Conservation (phyloP, 2,113 vertebrate genomes). For the Lagopus leucura region DNA sequence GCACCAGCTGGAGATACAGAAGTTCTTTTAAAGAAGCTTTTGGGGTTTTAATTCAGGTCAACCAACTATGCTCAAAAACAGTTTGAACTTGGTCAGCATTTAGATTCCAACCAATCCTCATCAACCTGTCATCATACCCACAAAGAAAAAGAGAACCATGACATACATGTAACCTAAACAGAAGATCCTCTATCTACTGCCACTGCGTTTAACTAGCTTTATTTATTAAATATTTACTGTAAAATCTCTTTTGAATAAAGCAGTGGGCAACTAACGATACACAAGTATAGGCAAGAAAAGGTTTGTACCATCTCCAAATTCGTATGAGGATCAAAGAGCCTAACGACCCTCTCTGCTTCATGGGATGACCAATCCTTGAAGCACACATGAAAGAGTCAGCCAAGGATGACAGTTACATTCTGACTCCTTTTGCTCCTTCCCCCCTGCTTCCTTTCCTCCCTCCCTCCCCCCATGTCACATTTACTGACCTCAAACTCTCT, state of each 20-base stretch:
- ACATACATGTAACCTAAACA: neutral
- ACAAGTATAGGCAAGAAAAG: neutral
- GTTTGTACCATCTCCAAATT: neutral
- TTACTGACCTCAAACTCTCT: neutral
- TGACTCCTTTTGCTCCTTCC: neutral
- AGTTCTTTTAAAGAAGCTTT: neutral
- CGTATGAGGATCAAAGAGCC: neutral
- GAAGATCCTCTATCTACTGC: neutral
- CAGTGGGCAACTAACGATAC: neutral
- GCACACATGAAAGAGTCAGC: neutral
- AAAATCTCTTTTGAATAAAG: neutral
- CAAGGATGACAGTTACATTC: neutral
- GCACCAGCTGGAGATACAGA: too few relatives aligned
- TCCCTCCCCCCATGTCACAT: neutral
- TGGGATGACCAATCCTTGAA: neutral
- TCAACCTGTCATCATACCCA: neutral
- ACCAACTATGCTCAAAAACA: neutral
- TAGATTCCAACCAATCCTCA: neutral
- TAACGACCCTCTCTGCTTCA: neutral
- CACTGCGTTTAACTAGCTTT: neutral
- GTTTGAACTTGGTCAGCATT: neutral
- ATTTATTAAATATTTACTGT: neutral
- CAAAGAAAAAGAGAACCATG: neutral
- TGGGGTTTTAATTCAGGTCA: slow-evolving; percentile 21
- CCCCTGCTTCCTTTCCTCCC: too few relatives aligned